Evolutionary conservation across 2,113 vertebrate genomes (phyloP).

Genomic region (Phalacrocorax pelagicus): DNA sequence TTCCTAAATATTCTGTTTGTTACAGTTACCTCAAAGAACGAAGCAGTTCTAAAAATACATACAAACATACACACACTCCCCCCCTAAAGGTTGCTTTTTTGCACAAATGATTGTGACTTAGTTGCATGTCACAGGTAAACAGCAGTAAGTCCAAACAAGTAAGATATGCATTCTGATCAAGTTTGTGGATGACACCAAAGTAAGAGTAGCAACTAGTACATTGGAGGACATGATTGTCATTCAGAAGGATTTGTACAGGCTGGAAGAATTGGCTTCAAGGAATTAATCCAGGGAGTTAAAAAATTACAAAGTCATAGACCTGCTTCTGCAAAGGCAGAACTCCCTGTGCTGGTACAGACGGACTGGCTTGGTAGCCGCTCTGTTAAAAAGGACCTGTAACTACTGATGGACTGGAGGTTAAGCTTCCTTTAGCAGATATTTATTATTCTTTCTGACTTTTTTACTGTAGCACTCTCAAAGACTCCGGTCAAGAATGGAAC

Average conservation of each 20-base stretch:
- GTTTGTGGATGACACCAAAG: not conserved
- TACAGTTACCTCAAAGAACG: not conserved
- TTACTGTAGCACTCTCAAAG: not conserved
- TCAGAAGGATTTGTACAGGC: not conserved
- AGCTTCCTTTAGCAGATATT: not conserved
- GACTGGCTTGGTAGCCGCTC: not conserved
- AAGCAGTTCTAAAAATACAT: not conserved
- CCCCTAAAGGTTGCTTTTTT: not conserved
- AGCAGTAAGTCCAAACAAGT: not conserved
- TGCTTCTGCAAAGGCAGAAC: not conserved
- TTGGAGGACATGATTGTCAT: not conserved
- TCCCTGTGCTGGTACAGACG: not conserved
- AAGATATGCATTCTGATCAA: not conserved
- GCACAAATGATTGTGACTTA: not conserved
- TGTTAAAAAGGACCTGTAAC: not conserved
- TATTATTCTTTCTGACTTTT: not conserved
- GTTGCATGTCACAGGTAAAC: not conserved
- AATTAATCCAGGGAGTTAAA: not conserved
- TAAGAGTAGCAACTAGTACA: not conserved
- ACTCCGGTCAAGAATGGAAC: not conserved
- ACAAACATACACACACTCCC: not conserved
- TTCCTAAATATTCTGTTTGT: not conserved
- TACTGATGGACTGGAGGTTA: not conserved
- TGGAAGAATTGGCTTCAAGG: not conserved
- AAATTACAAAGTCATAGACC: not conserved